Evolutionary conservation across 2,797 vertebrate genomes (phyloP), one percentile per base, ranked within the genome.

Genomic region (Orientallactaga sibirica): DNA sequence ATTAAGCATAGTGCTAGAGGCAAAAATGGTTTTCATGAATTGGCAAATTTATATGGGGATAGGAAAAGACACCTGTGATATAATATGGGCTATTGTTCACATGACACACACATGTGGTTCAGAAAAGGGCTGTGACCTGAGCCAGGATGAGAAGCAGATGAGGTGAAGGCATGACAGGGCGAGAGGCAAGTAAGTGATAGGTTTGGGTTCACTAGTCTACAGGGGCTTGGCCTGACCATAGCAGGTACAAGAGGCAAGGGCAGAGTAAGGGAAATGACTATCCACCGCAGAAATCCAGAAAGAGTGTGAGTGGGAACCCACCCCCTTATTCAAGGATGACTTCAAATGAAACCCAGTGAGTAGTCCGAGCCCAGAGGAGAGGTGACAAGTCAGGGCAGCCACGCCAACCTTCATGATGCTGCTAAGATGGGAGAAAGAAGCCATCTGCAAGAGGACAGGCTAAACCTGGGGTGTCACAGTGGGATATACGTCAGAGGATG

Each of bases 11-110:
- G n/a, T 86, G 14, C 14, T 48, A 1, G 3, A 75, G 81, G 76
- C n/a, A 92, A 92, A 92, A 78, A 55, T 29, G 52, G 48, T 48
- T 95, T 86, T 48, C 41, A 18, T 82, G 48, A 86, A 43, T 14
- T 82, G 71, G 74, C n/a, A 90, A 70, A 95, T 92, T 87, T 80
- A 90, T 25, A 68, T 74, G 19, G 10, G 41, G 61, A 68, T 73
- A 70, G 79, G n/a, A 70, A 71, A 82, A 48, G 61, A 86, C 70
- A 20, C 15, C 20, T 68, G n/a, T 71, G 66, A n/a, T 70, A 77
- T 61, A 61, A 77, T 33, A 82, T 0, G 16, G 24, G 61, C 24
- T 70, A 74, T n/a, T 61, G 86, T 11, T 37, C 88, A 33, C 11
- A 70, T 66, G 58, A 92, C 83, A 77, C 4, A 83, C 24, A 24